Percentiles rank a stretch among this genome's conserved stretches.
Evolutionary conservation across 2,797 vertebrate species (phyloP).

Genomic region (Knipowitschia caucasica): DNA sequence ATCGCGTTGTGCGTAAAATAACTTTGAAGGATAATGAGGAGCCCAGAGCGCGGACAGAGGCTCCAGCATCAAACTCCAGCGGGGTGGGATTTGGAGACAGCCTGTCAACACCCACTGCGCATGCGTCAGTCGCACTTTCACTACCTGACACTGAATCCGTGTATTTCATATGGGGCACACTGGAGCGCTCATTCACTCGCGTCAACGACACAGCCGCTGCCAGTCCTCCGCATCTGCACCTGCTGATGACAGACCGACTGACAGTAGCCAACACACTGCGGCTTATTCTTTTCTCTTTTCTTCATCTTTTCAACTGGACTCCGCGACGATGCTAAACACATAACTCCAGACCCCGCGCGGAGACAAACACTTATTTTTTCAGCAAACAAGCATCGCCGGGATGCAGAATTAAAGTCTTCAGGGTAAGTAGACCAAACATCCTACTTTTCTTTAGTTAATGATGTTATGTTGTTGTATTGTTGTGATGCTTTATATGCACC

Average conservation of each 20-base stretch:
- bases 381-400: constrained; percentile 42
- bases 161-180: constrained; percentile 78
- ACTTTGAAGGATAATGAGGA: constrained; percentile 20
- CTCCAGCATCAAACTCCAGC: constrained; percentile 40
- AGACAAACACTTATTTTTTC: constrained; percentile 49
- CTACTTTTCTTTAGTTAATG: background rate
- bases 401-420: constrained; percentile 72
- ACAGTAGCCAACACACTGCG: constrained; percentile 53
- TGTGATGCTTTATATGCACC: background rate
- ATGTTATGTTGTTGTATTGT: background rate
- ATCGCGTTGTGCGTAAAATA: constrained; percentile 3
- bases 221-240: constrained; percentile 37
- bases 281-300: constrained; percentile 18
- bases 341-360: constrained; percentile 46
- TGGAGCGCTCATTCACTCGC: constrained; percentile 70
- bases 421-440: constrained; percentile 48
- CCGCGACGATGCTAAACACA: constrained; percentile 59
- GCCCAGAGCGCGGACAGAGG: constrained; percentile 23
- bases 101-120: constrained; percentile 56
- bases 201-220: constrained; percentile 53
- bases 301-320: constrained; percentile 45
- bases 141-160: constrained; percentile 72
- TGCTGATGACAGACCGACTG: constrained; percentile 57
- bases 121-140: constrained; percentile 71
- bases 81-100: constrained; percentile 43